phyloP scores from a whole-genome alignment of 2,797 vertebrate species.

The Argentina silus region DNA sequence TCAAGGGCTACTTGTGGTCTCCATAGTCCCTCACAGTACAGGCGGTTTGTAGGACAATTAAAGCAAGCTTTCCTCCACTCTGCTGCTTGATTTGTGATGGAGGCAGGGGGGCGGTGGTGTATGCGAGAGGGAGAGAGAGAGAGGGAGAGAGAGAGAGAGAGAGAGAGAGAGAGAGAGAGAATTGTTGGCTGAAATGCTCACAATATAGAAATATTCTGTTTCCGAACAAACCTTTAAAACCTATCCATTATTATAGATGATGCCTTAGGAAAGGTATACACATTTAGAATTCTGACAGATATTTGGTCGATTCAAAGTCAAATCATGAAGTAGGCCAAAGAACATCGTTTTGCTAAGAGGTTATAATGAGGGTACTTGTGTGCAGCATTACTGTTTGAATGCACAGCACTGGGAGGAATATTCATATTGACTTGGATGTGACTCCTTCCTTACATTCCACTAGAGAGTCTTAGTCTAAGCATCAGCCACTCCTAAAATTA shows the following conservation, averaged over 20 bases:
- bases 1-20: slow-evolving; percentile 89
- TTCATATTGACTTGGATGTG: not conserved
- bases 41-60: slow-evolving; percentile 83
- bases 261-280: too few species aligned
- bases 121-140: slow-evolving; percentile 2
- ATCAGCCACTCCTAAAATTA: slow-evolving; percentile 48
- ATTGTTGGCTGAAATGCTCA: not conserved
- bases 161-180: slow-evolving; percentile 15
- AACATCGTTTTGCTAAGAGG: too few species aligned
- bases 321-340: too few species aligned
- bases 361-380: too few species aligned
- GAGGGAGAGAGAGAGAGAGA: slow-evolving; percentile 14
- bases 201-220: too few species aligned
- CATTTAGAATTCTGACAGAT: too few species aligned
- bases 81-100: slow-evolving; percentile 55
- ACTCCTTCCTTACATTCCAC: not conserved
- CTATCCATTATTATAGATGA: too few species aligned
- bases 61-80: slow-evolving; percentile 54
- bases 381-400: too few species aligned
- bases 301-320: too few species aligned
- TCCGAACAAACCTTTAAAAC: too few species aligned
- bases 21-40: slow-evolving; percentile 85
- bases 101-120: not conserved
- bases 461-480: not conserved
- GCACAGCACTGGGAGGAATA: too few species aligned